These are phyloP conservation scores for Nylanderia fulva DNA, from an alignment of 1,140 invertebrate genomes.

Conservation along the genomic window DNA sequence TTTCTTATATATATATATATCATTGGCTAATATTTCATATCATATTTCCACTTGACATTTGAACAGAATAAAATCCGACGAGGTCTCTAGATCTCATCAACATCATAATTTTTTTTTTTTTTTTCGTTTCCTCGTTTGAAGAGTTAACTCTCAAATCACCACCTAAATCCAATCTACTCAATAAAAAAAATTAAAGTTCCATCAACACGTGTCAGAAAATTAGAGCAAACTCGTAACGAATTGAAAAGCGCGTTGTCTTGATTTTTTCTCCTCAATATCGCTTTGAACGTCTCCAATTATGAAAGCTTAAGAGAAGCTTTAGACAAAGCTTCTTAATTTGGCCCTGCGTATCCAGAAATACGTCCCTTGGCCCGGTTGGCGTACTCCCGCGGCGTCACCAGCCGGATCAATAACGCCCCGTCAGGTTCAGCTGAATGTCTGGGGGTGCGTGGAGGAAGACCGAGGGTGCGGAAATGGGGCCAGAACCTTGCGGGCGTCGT, in stretches of 20 bases:
- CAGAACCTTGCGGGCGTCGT: conserved; percentile 38
- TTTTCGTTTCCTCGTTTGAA: too few species aligned
- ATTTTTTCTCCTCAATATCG: not conserved
- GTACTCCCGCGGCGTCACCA: conserved; percentile 61
- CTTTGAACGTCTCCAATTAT: not conserved
- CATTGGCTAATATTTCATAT: not conserved
- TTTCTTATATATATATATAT: not conserved
- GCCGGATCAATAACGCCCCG: conserved; percentile 67
- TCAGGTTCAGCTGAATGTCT: conserved; percentile 68
- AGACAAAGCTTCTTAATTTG: conserved; percentile 20
- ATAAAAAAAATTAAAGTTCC: not conserved
- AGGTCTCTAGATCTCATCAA: not conserved
- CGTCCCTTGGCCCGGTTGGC: conserved; percentile 66
- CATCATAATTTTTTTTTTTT: not conserved
- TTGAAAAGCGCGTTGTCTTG: not conserved
- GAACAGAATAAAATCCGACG: not conserved
- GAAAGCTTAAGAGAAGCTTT: not conserved
- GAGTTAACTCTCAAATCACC: not conserved
- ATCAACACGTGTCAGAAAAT: not conserved
- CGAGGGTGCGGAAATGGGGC: conserved; percentile 21
- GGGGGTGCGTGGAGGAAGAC: conserved; percentile 46
- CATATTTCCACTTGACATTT: not conserved
- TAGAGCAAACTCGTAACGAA: not conserved
- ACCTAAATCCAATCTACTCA: not conserved
- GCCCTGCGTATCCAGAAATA: conserved; percentile 30